A percentile compares a stretch with the other conserved stretches of the same genome.
These are phyloP conservation scores for Lepidurus apus DNA, from an alignment of 1,140 invertebrate species.

Conservation along the genomic window DNA sequence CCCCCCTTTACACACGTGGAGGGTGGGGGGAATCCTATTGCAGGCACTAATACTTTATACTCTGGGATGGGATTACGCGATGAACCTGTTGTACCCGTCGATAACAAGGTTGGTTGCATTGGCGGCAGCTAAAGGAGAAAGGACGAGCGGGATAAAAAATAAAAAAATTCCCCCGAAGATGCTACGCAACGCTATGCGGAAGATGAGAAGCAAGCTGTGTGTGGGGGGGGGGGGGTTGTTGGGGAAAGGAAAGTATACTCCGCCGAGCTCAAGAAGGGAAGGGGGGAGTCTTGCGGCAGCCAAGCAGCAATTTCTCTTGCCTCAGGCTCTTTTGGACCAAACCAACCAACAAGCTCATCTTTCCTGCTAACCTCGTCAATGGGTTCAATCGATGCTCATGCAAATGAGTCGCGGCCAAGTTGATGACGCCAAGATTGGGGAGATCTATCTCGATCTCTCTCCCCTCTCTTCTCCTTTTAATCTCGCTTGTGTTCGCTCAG, in stretches of 20 bases:
- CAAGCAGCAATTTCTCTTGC: constrained; percentile 21
- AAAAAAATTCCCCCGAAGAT: not conserved
- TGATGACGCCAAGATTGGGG: constrained; percentile 16
- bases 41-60: not conserved
- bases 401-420: constrained; percentile 20
- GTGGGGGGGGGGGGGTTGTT: not conserved
- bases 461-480: not conserved
- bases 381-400: constrained; percentile 21
- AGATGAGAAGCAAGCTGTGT: not conserved
- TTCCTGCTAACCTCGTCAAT: constrained; percentile 21
- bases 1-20: not conserved
- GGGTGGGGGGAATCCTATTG: not conserved
- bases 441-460: constrained; percentile 17
- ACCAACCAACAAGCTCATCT: constrained; percentile 21
- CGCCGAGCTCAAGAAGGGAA: not conserved
- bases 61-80: not conserved
- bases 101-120: not conserved
- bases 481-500: constrained; percentile 21
- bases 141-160: not conserved
- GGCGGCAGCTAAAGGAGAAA: not conserved
- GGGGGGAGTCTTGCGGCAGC: not conserved
- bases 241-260: not conserved
- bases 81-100: constrained; percentile 20
- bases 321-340: constrained; percentile 10
- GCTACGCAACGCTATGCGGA: not conserved